phyloP scores from a whole-genome alignment of 2,113 vertebrate species.

The Pardalotus punctatus region DNA sequence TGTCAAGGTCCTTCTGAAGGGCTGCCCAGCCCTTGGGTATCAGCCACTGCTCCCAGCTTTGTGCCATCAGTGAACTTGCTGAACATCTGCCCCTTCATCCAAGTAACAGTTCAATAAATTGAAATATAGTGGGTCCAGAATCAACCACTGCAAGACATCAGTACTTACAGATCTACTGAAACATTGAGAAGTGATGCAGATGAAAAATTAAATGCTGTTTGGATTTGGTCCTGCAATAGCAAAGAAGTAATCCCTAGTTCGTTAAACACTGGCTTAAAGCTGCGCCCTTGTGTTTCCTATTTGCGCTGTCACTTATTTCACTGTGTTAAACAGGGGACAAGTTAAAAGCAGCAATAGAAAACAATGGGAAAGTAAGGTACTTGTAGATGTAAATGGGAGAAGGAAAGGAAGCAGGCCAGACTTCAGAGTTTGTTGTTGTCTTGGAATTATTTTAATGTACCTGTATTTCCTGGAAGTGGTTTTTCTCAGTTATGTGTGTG shows the following conservation, averaged over 20 bases:
- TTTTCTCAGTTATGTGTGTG: background rate
- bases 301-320: background rate
- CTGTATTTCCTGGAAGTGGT: background rate
- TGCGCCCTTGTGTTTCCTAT: background rate
- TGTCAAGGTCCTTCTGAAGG: background rate
- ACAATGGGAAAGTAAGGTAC: background rate
- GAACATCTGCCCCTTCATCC: background rate
- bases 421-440: background rate
- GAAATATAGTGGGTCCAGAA: background rate
- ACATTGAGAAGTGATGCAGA: background rate
- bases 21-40: background rate
- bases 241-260: background rate
- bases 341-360: background rate
- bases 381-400: background rate
- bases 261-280: background rate
- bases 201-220: background rate
- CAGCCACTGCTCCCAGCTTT: background rate
- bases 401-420: background rate
- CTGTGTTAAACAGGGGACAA: background rate
- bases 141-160: background rate
- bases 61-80: background rate
- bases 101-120: no score
- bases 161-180: background rate
- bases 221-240: background rate
- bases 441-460: background rate